phyloP scores from a whole-genome alignment of 2,888 invertebrate genomes.

The Cephus rjabovi region DNA sequence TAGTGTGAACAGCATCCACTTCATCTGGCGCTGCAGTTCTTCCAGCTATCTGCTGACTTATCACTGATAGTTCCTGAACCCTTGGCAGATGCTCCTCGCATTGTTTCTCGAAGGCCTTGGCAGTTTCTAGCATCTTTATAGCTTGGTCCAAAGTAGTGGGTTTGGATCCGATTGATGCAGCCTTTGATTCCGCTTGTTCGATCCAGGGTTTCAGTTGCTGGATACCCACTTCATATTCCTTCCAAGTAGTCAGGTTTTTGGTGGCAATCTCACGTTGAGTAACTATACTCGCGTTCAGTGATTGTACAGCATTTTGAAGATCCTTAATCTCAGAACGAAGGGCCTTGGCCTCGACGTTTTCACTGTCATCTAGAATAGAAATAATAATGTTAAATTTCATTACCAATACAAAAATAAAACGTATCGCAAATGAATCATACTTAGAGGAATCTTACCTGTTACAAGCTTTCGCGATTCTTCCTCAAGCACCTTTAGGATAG shows the following conservation, averaged over 20 bases:
- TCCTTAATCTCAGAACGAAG: slow-evolving; percentile 81
- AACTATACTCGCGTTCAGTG: slow-evolving; percentile 81
- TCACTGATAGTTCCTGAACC: slow-evolving; percentile 78
- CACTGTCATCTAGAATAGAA: slow-evolving; percentile 69
- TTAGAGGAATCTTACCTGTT: slow-evolving; percentile 54
- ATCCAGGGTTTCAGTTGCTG: slow-evolving; percentile 89
- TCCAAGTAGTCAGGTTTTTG: slow-evolving; percentile 86
- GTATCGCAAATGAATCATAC: neutral
- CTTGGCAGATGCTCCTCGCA: slow-evolving; percentile 82
- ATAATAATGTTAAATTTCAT: neutral
- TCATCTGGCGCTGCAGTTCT: slow-evolving; percentile 85
- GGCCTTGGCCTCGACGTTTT: slow-evolving; percentile 79
- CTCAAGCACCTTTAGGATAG: slow-evolving; percentile 78
- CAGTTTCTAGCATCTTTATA: slow-evolving; percentile 79
- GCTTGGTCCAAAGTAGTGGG: slow-evolving; percentile 86
- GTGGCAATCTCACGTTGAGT: slow-evolving; percentile 81
- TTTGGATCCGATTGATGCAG: slow-evolving; percentile 78
- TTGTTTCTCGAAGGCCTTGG: slow-evolving; percentile 80
- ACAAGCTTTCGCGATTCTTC: slow-evolving; percentile 82
- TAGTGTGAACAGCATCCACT: slow-evolving; percentile 84
- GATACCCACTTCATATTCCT: slow-evolving; percentile 83
- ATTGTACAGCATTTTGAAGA: slow-evolving; percentile 80
- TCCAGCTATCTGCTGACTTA: slow-evolving; percentile 81
- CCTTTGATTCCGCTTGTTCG: slow-evolving; percentile 86
- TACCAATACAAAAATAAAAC: neutral